Evolutionary conservation across 2,888 invertebrate species (phyloP), one percentile per base, ranked within the genome.

Genomic region (Sesamia inferens): DNA sequence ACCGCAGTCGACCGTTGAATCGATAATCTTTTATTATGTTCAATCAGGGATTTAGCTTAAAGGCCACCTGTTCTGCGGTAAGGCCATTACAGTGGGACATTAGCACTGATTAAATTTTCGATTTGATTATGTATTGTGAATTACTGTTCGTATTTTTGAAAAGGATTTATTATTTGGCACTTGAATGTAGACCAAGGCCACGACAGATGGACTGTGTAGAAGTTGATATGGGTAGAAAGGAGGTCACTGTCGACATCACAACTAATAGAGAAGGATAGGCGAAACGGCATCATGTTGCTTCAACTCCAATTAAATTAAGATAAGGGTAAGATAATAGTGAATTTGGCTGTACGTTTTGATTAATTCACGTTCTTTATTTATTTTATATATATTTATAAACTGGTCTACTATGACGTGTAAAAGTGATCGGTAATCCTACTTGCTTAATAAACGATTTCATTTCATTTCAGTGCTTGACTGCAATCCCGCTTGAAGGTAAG

Each of bases 21-120:
- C 65, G 63, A 81, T 84, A 84, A 82, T 74, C 82, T 81, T 74
- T 78, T 69, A 80, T 80, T 74, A 76, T 74, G 78, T 71, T 51
- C 70, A 74, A 78, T 68, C 62, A 51, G 24, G 68, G 69, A 81
- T 84, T 81, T 68, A 61, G 78, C 61, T 74, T 73, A 78, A 81
- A 75, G 63, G 78, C 71, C 69, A 81, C 81, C 78, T 81, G 82
- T 65, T 72, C 39, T 74, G 81, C 5, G 84, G 81, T 83, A 5
- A 14, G 55, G 55, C 66, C 47, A 80, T 73, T 76, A 83, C 70
- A 1, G 42, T 19, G 4, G 55, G 10, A 62, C 69, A 79, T 83
- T 68, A 68, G 31, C 57, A 42, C 65, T 68, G 62, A 79, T 83
- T 73, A 82, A 68, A 76, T 42, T 79, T 70, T 71, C 64, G 19